Evolutionary conservation across 2,888 invertebrate genomes (phyloP).

Genomic region (Troilus luridus): DNA sequence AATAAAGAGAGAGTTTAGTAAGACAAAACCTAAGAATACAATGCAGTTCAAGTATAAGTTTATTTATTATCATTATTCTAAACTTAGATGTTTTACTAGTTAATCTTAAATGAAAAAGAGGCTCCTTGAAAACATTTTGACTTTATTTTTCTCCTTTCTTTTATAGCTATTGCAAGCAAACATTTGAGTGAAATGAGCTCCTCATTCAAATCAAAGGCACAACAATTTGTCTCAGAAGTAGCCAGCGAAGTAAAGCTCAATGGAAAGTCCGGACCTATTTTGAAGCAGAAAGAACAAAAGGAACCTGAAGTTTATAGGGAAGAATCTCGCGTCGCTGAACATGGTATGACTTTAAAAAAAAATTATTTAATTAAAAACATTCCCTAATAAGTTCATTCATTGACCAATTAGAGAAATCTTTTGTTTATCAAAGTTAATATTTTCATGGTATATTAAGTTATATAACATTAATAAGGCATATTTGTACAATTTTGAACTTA

Average conservation of each 20-base stretch:
- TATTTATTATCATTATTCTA: no score
- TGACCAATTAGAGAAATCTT: neutral
- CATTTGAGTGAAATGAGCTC: conserved; percentile 79
- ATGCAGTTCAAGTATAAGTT: no score
- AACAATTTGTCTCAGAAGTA: conserved; percentile 78
- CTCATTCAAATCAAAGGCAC: conserved; percentile 78
- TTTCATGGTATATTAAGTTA: neutral
- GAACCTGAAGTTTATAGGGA: conserved; percentile 80
- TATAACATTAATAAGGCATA: neutral
- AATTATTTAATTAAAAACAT: neutral
- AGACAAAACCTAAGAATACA: no score
- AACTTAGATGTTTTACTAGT: no score
- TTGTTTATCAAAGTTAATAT: neutral
- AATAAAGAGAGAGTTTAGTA: no score
- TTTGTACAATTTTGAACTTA: neutral
- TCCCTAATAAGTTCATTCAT: neutral
- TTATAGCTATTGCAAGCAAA: conserved; percentile 74
- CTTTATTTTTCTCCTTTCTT: neutral
- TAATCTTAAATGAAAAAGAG: no score
- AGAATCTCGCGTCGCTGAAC: conserved; percentile 79
- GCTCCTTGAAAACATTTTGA: neutral
- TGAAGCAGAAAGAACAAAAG: conserved; percentile 54
- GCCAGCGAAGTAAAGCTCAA: conserved; percentile 74
- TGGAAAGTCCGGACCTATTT: conserved; percentile 67
- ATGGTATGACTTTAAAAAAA: conserved; percentile 72